Conservation (phyloP, 2,113 vertebrate species). For the Prunella himalayana region DNA sequence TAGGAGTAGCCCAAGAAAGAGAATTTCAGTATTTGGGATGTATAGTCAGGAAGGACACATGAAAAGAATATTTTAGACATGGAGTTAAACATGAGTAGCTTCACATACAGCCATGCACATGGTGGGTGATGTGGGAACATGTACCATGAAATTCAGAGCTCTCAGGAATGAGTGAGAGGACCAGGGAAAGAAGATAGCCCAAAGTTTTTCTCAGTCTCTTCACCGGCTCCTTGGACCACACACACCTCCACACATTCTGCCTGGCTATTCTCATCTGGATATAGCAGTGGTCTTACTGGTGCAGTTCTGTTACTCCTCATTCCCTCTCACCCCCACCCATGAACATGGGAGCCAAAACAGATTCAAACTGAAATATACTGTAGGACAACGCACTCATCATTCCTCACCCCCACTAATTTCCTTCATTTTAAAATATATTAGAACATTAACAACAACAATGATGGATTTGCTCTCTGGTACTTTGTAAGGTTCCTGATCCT, state of each 20-base stretch:
- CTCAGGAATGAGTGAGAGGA: not conserved
- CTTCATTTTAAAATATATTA: not conserved
- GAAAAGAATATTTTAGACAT: not conserved
- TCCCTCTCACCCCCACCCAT: not conserved
- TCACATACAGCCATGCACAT: not conserved
- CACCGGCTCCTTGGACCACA: not conserved
- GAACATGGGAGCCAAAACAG: not conserved
- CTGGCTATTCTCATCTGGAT: accelerated
- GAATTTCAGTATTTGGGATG: not conserved
- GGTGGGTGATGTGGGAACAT: not conserved
- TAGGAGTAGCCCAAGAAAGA: not conserved
- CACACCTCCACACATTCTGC: accelerated
- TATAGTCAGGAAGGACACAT: not conserved
- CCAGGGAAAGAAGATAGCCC: not conserved
- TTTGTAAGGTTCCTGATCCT: not conserved
- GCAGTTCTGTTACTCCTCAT: not conserved
- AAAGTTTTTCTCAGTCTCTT: not conserved
- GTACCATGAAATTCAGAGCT: not conserved
- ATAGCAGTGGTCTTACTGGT: not conserved
- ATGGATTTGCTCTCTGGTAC: not conserved
- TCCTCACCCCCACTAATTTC: accelerated
- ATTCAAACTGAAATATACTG: not conserved
- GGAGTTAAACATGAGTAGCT: not conserved
- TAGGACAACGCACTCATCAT: not conserved
- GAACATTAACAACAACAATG: not conserved